Evolutionary conservation across 2,113 vertebrate species (phyloP).

Genomic region (Sinosuthora webbiana): DNA sequence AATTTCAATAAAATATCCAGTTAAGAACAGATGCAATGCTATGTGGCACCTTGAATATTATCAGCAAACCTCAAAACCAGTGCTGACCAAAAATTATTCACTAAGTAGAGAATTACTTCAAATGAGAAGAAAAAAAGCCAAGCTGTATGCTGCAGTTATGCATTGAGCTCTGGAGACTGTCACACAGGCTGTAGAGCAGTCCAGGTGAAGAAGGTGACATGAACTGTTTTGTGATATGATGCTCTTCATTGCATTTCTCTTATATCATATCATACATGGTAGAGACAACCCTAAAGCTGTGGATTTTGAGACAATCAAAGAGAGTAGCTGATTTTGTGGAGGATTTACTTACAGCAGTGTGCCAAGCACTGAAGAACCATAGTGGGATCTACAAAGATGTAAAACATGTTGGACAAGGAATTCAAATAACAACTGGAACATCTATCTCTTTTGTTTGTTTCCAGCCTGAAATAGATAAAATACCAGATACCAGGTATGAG

Average conservation of each 20-base stretch:
- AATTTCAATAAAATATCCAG: background rate
- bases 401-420: background rate
- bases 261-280: background rate
- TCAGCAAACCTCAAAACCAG: background rate
- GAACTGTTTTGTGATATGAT: background rate
- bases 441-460: conserved; percentile 1
- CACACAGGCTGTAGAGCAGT: background rate
- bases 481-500: background rate
- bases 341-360: background rate
- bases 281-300: background rate
- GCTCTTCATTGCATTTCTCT: background rate
- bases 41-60: background rate
- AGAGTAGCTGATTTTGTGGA: background rate
- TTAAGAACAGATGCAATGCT: background rate
- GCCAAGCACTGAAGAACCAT: background rate
- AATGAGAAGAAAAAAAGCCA: background rate
- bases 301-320: background rate
- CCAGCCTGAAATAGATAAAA: conserved; percentile 7
- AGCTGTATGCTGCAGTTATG: background rate
- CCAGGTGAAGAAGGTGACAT: background rate
- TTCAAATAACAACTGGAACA: background rate
- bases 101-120: background rate
- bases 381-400: background rate
- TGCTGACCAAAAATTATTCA: background rate
- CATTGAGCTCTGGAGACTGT: background rate